A percentile compares a stretch with the other conserved stretches of the same genome.
These are phyloP conservation scores for Theretra japonica DNA, from an alignment of 2,888 invertebrate species.

Conservation along the genomic window DNA sequence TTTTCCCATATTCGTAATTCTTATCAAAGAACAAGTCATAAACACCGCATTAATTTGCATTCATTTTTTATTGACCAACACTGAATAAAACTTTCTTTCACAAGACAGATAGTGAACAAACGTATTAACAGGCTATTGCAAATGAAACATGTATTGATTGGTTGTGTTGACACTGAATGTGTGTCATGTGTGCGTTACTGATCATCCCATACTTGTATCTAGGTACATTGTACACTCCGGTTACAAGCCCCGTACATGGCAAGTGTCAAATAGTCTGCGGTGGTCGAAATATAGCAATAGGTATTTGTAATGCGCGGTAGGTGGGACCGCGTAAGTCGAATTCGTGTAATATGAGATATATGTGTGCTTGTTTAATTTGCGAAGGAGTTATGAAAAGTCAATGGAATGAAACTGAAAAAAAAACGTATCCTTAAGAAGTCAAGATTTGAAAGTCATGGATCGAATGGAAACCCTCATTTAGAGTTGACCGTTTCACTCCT, in stretches of 20 bases:
- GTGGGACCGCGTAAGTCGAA: no score
- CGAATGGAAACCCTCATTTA: no score
- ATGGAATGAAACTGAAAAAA: no score
- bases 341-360: no score
- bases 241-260: constrained; percentile 51
- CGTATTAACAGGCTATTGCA: constrained; percentile 9
- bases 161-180: constrained; percentile 36
- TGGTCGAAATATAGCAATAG: constrained; percentile 13
- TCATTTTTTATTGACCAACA: background rate
- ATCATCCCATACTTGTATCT: constrained; percentile 47
- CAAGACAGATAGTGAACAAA: background rate
- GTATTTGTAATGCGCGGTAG: no score
- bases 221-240: no score
- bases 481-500: no score
- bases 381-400: no score
- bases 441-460: no score
- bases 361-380: no score
- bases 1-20: no score
- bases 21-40: background rate
- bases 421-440: no score
- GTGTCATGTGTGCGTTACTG: constrained; percentile 46
- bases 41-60: background rate
- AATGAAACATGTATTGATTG: constrained; percentile 21
- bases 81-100: background rate
- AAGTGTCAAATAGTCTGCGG: constrained; percentile 58